Evolutionary conservation across 2,797 vertebrate species (phyloP), one percentile per base, ranked within the genome.

Genomic region (Chiroxiphia lanceolata): DNA sequence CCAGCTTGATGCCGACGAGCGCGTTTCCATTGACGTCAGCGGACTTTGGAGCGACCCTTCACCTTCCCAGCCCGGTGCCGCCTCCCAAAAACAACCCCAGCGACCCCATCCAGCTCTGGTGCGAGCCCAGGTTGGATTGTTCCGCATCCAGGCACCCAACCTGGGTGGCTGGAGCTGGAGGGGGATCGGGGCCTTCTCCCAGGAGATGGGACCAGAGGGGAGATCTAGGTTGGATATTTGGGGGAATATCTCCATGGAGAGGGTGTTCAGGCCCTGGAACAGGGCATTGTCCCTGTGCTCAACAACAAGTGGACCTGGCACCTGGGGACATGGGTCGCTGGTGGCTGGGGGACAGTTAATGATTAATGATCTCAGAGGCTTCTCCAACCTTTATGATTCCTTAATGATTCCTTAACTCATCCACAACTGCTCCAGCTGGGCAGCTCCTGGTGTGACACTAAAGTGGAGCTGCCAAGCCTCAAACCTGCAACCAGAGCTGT

Each of bases 1-100:
- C 13, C 1, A 22, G 38, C 5, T 36, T 48, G 63, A 6, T 61
- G 48, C 34, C 42, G 36, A 42, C 18, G 26, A 42, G 15, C 0
- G 1, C 1, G 3, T 42, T 61, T 27, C 70, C 78, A 61, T 1
- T 36, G 87, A 76, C 42, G 63, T 76, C 87, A 69, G 7, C 0
- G 10, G 87, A 82, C 78, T 82, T 69, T 82, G 78, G 63, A 82
- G 27, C 12, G 9, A 76, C 31, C 63, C 63, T 48, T 68, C 15
- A 22, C 48, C 63, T 68, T 36, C 47, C 48, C 34, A 33, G 68
- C 34, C 34, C 40, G 78, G 34, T 47, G 47, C 26, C 78, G 48
- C 48, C 42, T 42, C 40, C 54, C 23, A 6, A 44, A 83, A 83
- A 27, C 1, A 63, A 31, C 18, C 47, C 31, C 54, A 27, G 47